Conservation (phyloP, 2,888 invertebrate genomes). For the Scaeva pyrastri region DNA sequence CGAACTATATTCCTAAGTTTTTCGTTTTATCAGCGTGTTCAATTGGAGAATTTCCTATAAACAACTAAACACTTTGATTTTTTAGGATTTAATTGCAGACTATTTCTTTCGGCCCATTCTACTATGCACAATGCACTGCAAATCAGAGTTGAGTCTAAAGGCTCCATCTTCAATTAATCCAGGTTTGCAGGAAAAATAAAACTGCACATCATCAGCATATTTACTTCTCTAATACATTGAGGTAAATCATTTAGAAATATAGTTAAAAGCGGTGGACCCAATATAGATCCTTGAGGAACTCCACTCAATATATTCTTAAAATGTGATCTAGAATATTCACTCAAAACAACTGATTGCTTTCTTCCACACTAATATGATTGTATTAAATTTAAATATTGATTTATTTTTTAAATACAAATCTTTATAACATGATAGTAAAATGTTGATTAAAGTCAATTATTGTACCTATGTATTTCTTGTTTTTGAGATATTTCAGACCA, state of each 20-base stretch:
- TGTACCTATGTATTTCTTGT: too few species aligned
- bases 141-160: not conserved
- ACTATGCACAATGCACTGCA: not conserved
- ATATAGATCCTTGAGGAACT: not conserved
- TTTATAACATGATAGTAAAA: too few species aligned
- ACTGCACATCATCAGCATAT: not conserved
- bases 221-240: not conserved
- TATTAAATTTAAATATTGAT: too few species aligned
- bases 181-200: not conserved
- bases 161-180: slow-evolving; percentile 1
- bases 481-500: too few species aligned
- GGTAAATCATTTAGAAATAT: too few species aligned
- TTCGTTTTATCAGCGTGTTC: not conserved
- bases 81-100: not conserved
- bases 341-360: not conserved
- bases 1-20: not conserved
- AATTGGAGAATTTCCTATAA: not conserved
- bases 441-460: too few species aligned
- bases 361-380: not conserved
- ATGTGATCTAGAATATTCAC: not conserved
- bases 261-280: not conserved
- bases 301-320: not conserved
- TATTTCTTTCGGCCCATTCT: not conserved
- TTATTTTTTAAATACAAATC: too few species aligned
- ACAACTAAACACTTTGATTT: slow-evolving; percentile 21